These are phyloP conservation scores for Heliconius ethilla DNA, from an alignment of 2,888 invertebrate species.

Conservation along the genomic window DNA sequence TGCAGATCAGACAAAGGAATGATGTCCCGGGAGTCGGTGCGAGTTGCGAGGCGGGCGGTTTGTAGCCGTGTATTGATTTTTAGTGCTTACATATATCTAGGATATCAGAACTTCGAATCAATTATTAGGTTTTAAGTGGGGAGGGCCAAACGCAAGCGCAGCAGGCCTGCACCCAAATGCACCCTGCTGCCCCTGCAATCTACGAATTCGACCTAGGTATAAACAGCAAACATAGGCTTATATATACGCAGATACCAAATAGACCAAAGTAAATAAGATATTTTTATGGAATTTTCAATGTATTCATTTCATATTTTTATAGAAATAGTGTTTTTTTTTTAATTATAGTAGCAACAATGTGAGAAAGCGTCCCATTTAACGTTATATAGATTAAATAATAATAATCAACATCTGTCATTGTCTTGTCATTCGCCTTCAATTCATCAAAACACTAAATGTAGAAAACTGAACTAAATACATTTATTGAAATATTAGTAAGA, in stretches of 20 bases:
- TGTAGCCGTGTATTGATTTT: slow-evolving; percentile 24
- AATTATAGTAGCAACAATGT: neutral
- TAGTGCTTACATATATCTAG: slow-evolving; percentile 16
- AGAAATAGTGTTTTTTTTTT: neutral
- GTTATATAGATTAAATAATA: neutral
- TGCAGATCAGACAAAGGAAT: neutral
- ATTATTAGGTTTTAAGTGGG: neutral
- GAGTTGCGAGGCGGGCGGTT: neutral
- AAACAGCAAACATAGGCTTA: neutral
- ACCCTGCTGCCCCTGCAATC: neutral
- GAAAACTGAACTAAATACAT: neutral
- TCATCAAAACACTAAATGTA: neutral
- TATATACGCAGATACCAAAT: neutral
- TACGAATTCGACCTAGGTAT: neutral
- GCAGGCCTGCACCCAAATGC: slow-evolving; percentile 15
- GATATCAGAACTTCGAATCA: neutral
- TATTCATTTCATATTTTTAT: neutral
- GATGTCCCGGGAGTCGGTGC: neutral
- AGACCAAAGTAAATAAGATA: neutral
- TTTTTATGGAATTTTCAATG: neutral
- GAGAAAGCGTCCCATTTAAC: neutral
- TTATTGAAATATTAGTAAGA: neutral
- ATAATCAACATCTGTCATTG: neutral
- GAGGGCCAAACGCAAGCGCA: slow-evolving; percentile 24
- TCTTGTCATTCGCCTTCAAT: neutral